Percentiles rank a stretch among this genome's conserved stretches.
phyloP scores from a whole-genome alignment of 2,888 invertebrate genomes.

The Carcina quercana region DNA sequence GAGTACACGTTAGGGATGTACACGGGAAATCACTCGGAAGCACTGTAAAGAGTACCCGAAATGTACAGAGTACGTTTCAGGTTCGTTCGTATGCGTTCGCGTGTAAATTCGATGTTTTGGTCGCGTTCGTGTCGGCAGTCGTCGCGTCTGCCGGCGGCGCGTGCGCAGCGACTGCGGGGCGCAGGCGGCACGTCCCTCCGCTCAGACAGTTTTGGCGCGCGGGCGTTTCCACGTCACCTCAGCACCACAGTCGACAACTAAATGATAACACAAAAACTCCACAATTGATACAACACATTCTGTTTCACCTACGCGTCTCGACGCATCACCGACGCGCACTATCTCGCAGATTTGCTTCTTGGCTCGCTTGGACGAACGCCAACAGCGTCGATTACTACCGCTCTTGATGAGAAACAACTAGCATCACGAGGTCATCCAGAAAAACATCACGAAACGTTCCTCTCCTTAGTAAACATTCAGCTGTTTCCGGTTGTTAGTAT shows the following conservation, averaged over 20 bases:
- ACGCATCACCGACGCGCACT: constrained; percentile 32
- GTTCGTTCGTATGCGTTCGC: constrained; percentile 61
- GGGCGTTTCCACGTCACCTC: constrained; percentile 45
- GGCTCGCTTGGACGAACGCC: constrained; percentile 45
- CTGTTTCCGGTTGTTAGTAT: constrained; percentile 5
- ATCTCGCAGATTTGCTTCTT: constrained; percentile 40
- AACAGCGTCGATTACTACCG: constrained; percentile 34
- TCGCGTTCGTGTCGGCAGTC: constrained; percentile 43
- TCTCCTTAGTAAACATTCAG: not conserved
- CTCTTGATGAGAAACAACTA: constrained; percentile 39
- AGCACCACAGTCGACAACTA: constrained; percentile 51
- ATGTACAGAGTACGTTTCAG: constrained; percentile 32
- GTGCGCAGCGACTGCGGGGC: constrained; percentile 42
- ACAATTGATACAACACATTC: constrained; percentile 40
- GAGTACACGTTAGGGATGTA: constrained; percentile 5
- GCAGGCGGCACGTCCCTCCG: constrained; percentile 22
- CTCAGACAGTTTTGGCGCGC: constrained; percentile 40
- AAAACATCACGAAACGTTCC: constrained; percentile 18
- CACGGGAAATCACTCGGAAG: constrained; percentile 23
- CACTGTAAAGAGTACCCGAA: constrained; percentile 30
- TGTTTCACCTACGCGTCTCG: constrained; percentile 27
- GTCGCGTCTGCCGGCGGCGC: constrained; percentile 48
- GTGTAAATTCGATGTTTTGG: constrained; percentile 39
- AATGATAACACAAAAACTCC: constrained; percentile 65
- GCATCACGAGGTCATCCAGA: constrained; percentile 38